A percentile compares a stretch with the other conserved stretches of the same genome.
These are phyloP conservation scores for Gnathonemus echidnorhynchus DNA, from an alignment of 2,113 vertebrate genomes.

Conservation along the genomic window DNA sequence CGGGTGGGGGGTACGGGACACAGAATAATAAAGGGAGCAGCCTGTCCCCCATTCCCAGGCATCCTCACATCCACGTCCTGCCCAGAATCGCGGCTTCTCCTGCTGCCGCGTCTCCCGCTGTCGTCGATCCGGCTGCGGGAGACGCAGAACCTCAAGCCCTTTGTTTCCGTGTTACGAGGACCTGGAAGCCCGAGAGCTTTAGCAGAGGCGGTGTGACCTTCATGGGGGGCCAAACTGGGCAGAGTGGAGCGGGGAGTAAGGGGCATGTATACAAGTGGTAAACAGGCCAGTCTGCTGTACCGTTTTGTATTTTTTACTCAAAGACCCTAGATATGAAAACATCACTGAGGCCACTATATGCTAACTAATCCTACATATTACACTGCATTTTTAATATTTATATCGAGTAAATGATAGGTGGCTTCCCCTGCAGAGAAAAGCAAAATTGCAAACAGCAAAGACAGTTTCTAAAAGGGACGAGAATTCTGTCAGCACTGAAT, in stretches of 20 bases:
- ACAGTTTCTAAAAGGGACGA: not conserved
- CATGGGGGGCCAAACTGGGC: not conserved
- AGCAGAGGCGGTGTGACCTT: not conserved
- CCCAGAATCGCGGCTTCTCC: not conserved
- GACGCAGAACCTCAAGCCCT: slow-evolving; percentile 25
- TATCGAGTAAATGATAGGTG: not conserved
- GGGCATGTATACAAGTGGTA: not conserved
- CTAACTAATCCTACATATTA: not conserved
- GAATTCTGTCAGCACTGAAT: not conserved
- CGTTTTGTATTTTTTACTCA: not conserved
- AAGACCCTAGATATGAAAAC: not conserved
- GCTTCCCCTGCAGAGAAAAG: not conserved
- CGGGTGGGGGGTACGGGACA: not conserved
- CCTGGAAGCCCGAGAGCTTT: not conserved
- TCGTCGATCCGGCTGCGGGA: slow-evolving; percentile 46
- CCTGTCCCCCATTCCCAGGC: not conserved
- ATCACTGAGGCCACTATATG: not conserved
- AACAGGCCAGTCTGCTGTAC: not conserved
- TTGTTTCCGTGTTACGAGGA: not conserved
- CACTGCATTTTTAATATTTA: not conserved
- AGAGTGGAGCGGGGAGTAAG: not conserved
- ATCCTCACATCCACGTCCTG: not conserved
- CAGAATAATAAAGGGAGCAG: not conserved
- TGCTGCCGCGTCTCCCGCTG: not conserved
- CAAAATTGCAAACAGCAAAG: not conserved